Evolutionary conservation across 2,888 invertebrate genomes (phyloP), one percentile per base, ranked within the genome.

Genomic region (Lasioglossum oenotherae): DNA sequence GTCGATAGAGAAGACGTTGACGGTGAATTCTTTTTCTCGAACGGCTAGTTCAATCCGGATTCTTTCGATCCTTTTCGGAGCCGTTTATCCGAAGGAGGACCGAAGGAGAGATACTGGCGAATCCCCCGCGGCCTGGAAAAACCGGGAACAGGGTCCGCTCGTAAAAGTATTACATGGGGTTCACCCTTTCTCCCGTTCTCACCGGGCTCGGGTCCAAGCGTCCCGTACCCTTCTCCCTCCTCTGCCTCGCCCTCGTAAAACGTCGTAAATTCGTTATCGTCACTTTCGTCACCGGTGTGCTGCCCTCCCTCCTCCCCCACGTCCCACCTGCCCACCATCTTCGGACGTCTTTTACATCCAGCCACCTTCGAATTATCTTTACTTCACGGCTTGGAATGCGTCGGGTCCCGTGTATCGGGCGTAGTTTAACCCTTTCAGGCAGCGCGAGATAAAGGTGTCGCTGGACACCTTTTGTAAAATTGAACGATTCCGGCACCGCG

Each of bases 191-290:
- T 53, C 41, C 16, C 31, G 67, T 69, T 53, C 57, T 23, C 35
- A 23, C 23, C 53, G 35, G 16, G 44, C 19, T 12, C 27, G 57
- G 16, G 14, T 31, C 64, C 27, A 4, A 31, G 2, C n/a, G 6
- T 31, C 19, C n/a, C 53, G 10, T 12, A 10, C 57, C 12, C 6
- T 19, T 35, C 41, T 31, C n/a, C 74, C 53, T 53, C 27, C 71
- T 41, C 35, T 16, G 27, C 27, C 35, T 44, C 73, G 77, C 67
- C 74, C 85, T 35, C 72, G 80, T 78, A 83, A 89, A 86, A 80
- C 77, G 87, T 89, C 91, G 90, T 93, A 93, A 93, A 92, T 93
- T 87, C 90, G 71, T 93, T 93, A 93, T 93, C 93, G 91, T 92
- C 90, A 91, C 90, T 92, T 88, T 92, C 90, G 84, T 88, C 89